These are phyloP conservation scores for Cinclus mexicanus DNA, from an alignment of 2,113 vertebrate genomes.

Conservation along the genomic window DNA sequence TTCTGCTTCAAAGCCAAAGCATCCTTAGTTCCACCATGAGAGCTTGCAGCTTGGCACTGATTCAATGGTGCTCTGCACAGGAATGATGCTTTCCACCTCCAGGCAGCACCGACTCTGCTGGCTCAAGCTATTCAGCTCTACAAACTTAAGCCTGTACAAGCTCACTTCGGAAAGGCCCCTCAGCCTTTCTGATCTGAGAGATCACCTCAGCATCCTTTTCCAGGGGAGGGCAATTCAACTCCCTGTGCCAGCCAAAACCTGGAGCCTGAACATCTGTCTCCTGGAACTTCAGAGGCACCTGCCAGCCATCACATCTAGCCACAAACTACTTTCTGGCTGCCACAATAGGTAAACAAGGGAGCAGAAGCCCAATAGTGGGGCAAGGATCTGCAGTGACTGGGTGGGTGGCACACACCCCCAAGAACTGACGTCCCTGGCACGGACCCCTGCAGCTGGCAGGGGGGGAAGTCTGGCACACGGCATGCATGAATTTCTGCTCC, in stretches of 20 bases:
- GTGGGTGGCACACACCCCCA: background rate
- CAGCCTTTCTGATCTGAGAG: background rate
- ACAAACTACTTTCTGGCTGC: background rate
- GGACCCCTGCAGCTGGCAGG: background rate
- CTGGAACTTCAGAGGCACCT: background rate
- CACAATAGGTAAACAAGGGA: fast-evolving
- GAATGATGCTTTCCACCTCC: background rate
- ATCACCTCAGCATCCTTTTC: background rate
- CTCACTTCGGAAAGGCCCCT: background rate
- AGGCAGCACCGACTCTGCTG: background rate
- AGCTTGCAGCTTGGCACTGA: background rate
- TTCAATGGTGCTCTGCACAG: background rate
- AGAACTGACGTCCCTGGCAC: background rate
- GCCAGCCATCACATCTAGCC: background rate
- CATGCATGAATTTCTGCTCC: background rate
- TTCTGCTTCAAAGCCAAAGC: background rate
- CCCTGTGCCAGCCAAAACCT: background rate
- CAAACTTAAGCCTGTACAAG: background rate
- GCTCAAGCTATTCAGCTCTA: background rate
- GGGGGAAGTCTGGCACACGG: background rate
- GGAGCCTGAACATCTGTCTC: background rate
- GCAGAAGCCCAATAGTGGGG: background rate
- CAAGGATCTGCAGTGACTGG: background rate
- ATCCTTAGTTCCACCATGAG: background rate
- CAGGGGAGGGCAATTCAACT: background rate